Evolutionary conservation across 2,888 invertebrate species (phyloP), one percentile per base, ranked within the genome.

Genomic region (Macrophya alboannulata): DNA sequence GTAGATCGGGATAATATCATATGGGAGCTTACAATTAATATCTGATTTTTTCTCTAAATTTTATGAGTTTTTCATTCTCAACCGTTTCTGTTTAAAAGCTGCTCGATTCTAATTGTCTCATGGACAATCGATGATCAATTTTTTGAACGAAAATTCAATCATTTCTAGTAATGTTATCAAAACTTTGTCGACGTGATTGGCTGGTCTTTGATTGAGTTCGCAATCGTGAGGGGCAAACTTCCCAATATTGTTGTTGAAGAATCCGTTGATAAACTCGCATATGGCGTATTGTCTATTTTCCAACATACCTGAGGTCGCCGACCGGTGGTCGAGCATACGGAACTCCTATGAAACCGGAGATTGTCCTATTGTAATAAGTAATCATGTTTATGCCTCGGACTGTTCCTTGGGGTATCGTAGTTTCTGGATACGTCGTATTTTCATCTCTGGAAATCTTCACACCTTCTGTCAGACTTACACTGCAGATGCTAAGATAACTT

Each of bases 301-400:
- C 17, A 15, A n/a, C 43, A 40, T 43, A 76, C 76, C 76, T 76
- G 25, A 76, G 76, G 31, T 76, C 45, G 10, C 51, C 51, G 21
- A 76, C 10, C 12, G 76, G 76, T 45, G 76, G 76, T 25, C 48
- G 48, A 76, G 76, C 76, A 45, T 48, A 76, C 25, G 76, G 51
- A 45, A 76, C 15, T 76, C 48, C 76, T 48, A 25, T 31, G 51
- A 76, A 76, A 48, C 48, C 48, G 51, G 21, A 51, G 25, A 76
- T n/a, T 31, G 25, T 76, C 25, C 76, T 51, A 15, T 48, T 25
- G 51, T 76, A 21, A 25, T 25, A 48, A 10, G 76, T 76, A 1
- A 76, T 8, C 48, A 76, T 76, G 25, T 31, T 17, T 1, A 51
- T 31, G 9, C 76, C 76, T 48, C 76, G 45, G 10, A 76, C 3